Evolutionary conservation across 2,113 vertebrate genomes (phyloP).

Genomic region (Tyrannus savana): DNA sequence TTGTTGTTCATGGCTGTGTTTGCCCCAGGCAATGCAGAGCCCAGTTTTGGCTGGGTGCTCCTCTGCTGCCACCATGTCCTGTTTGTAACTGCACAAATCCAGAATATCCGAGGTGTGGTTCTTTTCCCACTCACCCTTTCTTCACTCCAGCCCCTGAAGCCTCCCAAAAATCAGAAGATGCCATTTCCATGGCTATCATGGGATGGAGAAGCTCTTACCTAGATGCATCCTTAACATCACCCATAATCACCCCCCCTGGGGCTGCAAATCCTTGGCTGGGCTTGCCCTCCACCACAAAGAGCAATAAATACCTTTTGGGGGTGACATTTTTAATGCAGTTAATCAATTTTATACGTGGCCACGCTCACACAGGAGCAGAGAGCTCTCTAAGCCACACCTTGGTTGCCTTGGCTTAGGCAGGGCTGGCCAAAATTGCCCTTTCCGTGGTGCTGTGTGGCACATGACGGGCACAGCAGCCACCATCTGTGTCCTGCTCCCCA

Average conservation of each 20-base stretch:
- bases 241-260: background rate
- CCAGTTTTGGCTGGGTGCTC: background rate
- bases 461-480: rapidly evolving
- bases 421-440: background rate
- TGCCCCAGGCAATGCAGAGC: background rate
- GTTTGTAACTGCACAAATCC: background rate
- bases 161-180: background rate
- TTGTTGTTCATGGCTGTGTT: background rate
- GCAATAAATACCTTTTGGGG: background rate
- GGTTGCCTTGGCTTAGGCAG: background rate
- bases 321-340: background rate
- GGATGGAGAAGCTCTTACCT: slow-evolving; percentile 18
- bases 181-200: slow-evolving; percentile 29
- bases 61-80: background rate
- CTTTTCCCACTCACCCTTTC: background rate
- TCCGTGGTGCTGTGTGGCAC: rapidly evolving
- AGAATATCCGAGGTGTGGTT: background rate
- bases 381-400: background rate
- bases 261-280: background rate
- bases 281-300: background rate
- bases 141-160: background rate
- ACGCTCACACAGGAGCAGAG: background rate
- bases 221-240: slow-evolving; percentile 15
- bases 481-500: background rate
- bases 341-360: background rate